Evolutionary conservation across 2,113 vertebrate species (phyloP).

Genomic region (Rhipidura dahli): DNA sequence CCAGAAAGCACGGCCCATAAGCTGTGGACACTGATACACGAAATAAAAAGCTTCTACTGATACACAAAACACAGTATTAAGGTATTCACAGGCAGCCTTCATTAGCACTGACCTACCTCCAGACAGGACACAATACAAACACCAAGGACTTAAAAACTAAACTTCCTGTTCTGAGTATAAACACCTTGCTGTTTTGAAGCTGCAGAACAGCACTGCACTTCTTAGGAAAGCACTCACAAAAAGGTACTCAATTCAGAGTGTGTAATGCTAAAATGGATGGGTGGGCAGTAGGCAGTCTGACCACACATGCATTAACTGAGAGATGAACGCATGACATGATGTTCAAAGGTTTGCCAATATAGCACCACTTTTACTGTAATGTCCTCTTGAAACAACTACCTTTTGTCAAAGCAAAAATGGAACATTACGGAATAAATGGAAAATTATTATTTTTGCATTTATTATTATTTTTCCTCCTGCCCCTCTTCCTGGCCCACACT

Average conservation of each 20-base stretch:
- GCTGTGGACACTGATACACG: fast-evolving
- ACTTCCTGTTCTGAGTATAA: not conserved
- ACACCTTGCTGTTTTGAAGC: not conserved
- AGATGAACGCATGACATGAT: not conserved
- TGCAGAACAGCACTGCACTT: not conserved
- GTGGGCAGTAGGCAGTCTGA: not conserved
- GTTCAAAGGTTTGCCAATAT: not conserved
- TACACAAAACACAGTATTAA: not conserved
- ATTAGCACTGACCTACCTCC: not conserved
- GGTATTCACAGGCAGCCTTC: not conserved
- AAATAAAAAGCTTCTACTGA: not conserved
- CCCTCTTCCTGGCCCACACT: not conserved
- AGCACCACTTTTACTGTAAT: not conserved
- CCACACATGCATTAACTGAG: fast-evolving
- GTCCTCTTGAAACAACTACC: not conserved
- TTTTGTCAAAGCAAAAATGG: not conserved
- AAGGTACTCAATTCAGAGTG: not conserved
- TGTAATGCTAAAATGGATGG: not conserved
- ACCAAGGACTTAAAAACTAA: not conserved
- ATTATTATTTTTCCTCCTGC: not conserved
- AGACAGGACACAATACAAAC: not conserved
- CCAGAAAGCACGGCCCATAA: not conserved
- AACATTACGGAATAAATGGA: too few relatives aligned
- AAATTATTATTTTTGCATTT: not conserved
- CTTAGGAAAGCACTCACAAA: not conserved